Evolutionary conservation across 2,113 vertebrate genomes (phyloP).

Genomic region (Nansenia antarctica): DNA sequence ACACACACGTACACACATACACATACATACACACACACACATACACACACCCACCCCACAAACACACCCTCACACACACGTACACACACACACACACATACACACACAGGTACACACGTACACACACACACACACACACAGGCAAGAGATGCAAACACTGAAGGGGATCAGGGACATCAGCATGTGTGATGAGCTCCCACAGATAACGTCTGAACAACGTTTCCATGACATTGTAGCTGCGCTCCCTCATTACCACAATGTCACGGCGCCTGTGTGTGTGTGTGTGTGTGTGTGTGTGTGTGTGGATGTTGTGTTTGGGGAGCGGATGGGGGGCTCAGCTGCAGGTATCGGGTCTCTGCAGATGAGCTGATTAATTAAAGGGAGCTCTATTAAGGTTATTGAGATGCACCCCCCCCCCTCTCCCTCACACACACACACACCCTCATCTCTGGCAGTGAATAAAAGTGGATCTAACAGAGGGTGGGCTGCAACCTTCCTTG

Average conservation of each 20-base stretch:
- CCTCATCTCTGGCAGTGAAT: conserved; percentile 48
- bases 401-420: conserved; percentile 49
- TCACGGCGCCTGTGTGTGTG: conserved; percentile 61
- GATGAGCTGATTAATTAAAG: conserved; percentile 80
- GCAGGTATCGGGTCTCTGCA: conserved; percentile 71
- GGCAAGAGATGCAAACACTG: conserved; percentile 29
- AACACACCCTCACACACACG: conserved; percentile 17
- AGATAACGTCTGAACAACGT: conserved; percentile 73
- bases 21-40: conserved; percentile 29
- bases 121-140: conserved; percentile 17
- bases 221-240: conserved; percentile 76
- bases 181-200: conserved; percentile 73
- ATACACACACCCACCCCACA: too few species aligned
- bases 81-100: conserved; percentile 17
- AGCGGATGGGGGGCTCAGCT: conserved; percentile 51
- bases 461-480: conserved; percentile 53
- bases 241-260: conserved; percentile 78
- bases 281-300: conserved; percentile 58
- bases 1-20: conserved; percentile 21
- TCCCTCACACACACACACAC: conserved; percentile 26
- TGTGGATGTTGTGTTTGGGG: conserved; percentile 20
- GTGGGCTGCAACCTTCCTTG: conserved; percentile 52
- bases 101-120: conserved; percentile 17
- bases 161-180: conserved; percentile 79
- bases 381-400: conserved; percentile 75